Evolutionary conservation across 2,888 invertebrate species (phyloP).

Genomic region (Steinernema carpocapsae): DNA sequence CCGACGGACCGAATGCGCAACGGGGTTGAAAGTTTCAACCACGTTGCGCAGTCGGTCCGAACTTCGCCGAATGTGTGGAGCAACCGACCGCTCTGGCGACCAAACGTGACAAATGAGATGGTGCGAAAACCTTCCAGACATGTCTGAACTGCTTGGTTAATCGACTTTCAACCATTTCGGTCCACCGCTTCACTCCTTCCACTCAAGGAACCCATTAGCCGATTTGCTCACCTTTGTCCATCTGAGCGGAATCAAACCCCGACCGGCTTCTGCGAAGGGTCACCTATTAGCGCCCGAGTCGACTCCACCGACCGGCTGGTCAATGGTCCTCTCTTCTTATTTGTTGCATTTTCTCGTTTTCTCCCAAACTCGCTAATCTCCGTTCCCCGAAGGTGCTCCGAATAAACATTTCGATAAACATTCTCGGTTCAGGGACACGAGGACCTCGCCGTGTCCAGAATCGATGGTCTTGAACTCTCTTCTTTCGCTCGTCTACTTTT

Average conservation of each 20-base stretch:
- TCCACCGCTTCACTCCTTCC: not conserved
- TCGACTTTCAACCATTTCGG: too few relatives aligned
- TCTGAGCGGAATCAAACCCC: not conserved
- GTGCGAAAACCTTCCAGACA: too few relatives aligned
- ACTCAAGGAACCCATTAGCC: constrained; percentile 9
- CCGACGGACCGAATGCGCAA: too few relatives aligned
- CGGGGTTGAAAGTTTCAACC: too few relatives aligned
- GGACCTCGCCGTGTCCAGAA: not conserved
- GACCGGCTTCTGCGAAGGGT: not conserved
- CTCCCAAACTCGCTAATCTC: too few relatives aligned
- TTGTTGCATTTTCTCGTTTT: not conserved
- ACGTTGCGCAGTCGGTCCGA: too few relatives aligned
- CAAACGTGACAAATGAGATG: too few relatives aligned
- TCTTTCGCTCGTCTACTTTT: not conserved
- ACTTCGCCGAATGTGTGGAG: too few relatives aligned
- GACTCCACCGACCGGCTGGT: not conserved
- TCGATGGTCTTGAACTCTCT: not conserved
- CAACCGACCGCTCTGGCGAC: too few relatives aligned
- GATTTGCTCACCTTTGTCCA: constrained; percentile 15
- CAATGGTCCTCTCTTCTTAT: not conserved
- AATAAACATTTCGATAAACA: constrained; percentile 1
- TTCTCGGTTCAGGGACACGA: not conserved
- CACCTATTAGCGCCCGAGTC: not conserved
- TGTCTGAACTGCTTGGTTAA: too few relatives aligned
- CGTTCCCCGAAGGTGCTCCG: not conserved